phyloP scores from a whole-genome alignment of 2,888 invertebrate genomes.

The Panorpa germanica region DNA sequence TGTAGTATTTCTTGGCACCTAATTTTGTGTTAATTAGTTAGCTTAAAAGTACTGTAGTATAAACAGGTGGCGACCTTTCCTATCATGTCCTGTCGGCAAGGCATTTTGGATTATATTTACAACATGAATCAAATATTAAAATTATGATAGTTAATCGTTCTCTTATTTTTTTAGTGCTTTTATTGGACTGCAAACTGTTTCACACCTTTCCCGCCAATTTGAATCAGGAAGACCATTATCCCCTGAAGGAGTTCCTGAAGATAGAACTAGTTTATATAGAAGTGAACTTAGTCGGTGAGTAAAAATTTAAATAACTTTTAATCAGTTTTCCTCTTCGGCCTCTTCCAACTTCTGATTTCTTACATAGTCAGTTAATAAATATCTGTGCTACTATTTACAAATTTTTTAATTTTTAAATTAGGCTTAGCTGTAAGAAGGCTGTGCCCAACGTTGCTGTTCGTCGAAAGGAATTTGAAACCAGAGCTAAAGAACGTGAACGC shows the following conservation, averaged over 20 bases:
- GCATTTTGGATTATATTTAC: too few species aligned
- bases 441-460: constrained; percentile 58
- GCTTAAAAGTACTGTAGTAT: too few species aligned
- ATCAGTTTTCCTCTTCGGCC: not conserved
- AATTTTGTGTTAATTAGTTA: too few species aligned
- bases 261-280: constrained; percentile 44
- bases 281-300: constrained; percentile 35
- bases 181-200: constrained; percentile 48
- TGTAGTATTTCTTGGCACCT: too few species aligned
- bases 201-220: constrained; percentile 53
- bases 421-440: constrained; percentile 43
- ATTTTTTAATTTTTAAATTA: constrained; percentile 12
- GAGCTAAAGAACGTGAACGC: constrained; percentile 24
- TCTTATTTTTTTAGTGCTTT: too few species aligned
- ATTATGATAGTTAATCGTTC: too few species aligned
- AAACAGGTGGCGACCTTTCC: constrained; percentile 17
- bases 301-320: constrained; percentile 7
- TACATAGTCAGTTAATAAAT: too few species aligned
- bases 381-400: not conserved
- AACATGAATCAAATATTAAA: too few species aligned
- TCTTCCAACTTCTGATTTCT: not conserved
- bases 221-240: constrained; percentile 41
- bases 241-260: constrained; percentile 30
- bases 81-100: too few species aligned
- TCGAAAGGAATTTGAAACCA: constrained; percentile 51